phyloP scores from a whole-genome alignment of 2,888 invertebrate species.

The Stictocephala bisonia region DNA sequence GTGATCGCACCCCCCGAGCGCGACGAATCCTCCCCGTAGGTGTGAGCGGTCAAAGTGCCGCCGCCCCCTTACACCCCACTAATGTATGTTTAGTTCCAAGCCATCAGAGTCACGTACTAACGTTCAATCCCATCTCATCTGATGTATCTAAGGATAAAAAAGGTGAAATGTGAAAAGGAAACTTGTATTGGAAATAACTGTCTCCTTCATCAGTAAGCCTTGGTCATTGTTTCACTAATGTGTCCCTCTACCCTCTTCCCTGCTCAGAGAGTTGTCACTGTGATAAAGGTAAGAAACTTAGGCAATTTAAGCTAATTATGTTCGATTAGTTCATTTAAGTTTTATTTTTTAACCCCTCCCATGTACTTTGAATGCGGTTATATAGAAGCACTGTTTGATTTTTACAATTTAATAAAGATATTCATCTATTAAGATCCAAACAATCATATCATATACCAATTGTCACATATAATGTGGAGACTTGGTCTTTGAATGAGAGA shows the following conservation, averaged over 20 bases:
- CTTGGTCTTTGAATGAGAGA: too few species aligned
- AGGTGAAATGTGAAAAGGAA: conserved; percentile 33
- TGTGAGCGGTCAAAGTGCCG: conserved; percentile 33
- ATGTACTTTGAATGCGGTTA: too few species aligned
- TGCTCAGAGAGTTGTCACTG: neutral
- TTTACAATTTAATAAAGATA: too few species aligned
- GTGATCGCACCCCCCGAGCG: conserved; percentile 5
- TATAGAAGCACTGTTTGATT: too few species aligned
- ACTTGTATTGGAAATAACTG: conserved; percentile 30
- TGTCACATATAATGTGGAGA: too few species aligned
- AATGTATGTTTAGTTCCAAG: conserved; percentile 25
- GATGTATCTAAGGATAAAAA: conserved; percentile 11
- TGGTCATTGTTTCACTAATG: neutral
- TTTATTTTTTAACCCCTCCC: too few species aligned
- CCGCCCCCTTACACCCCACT: neutral
- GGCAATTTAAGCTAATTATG: too few species aligned
- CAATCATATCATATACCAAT: too few species aligned
- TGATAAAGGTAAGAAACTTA: too few species aligned
- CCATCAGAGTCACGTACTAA: conserved; percentile 25
- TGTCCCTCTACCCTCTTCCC: neutral
- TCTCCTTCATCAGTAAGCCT: neutral
- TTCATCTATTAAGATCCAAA: too few species aligned
- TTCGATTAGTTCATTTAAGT: too few species aligned
- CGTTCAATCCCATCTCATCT: conserved; percentile 15
- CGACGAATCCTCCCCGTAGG: conserved; percentile 36